These are phyloP conservation scores for Lepidotrigona ventralis DNA, from an alignment of 1,140 invertebrate species.

Conservation along the genomic window DNA sequence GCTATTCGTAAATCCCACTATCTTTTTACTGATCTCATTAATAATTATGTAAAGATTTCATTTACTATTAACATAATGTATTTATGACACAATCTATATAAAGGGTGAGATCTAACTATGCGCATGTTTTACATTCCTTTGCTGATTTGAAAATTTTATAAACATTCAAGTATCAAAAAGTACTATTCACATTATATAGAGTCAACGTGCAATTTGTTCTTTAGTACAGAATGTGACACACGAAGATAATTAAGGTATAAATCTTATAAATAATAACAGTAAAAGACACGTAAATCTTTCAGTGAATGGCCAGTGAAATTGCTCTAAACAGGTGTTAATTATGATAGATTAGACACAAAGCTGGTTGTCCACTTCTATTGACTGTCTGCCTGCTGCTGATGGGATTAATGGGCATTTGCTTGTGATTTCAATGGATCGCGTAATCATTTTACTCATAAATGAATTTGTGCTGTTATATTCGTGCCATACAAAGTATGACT, in stretches of 20 bases:
- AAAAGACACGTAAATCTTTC: constrained; percentile 9
- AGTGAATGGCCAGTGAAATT: constrained; percentile 27
- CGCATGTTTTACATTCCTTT: constrained; percentile 57
- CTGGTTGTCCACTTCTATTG: constrained; percentile 53
- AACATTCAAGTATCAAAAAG: constrained; percentile 18
- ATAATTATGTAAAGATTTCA: constrained; percentile 51
- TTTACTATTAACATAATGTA: constrained; percentile 57
- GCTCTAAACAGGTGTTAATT: constrained; percentile 12
- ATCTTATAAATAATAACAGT: constrained; percentile 11
- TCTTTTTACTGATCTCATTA: constrained; percentile 53
- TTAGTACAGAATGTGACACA: constrained; percentile 35
- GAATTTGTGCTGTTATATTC: constrained; percentile 41
- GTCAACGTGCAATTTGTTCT: constrained; percentile 18
- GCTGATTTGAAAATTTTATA: constrained; percentile 24
- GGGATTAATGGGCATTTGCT: constrained; percentile 47
- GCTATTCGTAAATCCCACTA: constrained; percentile 61
- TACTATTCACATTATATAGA: constrained; percentile 17
- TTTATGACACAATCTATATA: constrained; percentile 49
- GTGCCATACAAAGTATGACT: constrained; percentile 24
- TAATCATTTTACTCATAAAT: constrained; percentile 42
- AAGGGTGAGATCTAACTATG: constrained; percentile 66
- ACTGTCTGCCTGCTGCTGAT: constrained; percentile 66
- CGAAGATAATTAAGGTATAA: constrained; percentile 21
- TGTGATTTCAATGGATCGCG: constrained; percentile 33
- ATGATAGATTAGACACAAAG: constrained; percentile 38